Evolutionary conservation across 1,140 invertebrate species (phyloP), one percentile per base, ranked within the genome.

Genomic region (Heliconius congener): DNA sequence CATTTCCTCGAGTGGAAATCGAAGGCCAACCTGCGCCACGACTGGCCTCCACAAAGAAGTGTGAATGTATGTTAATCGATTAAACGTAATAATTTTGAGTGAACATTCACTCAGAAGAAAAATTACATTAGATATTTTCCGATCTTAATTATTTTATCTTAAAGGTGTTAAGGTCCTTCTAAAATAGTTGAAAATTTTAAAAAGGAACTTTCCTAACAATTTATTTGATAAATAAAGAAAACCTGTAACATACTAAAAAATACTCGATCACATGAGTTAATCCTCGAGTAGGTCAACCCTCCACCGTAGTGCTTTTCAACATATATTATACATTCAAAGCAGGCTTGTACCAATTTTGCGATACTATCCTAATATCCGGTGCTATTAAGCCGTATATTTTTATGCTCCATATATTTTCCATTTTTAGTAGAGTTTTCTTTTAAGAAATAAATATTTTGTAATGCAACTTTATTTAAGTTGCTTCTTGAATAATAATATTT

Each of bases 301-400:
- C 50, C 50, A 30, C 60, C n/a, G 11, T 30, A 30, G 18, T 42
- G 16, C 11, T 34, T 66, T 76, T 76, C 39, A 76, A 42, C 57
- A 46, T 66, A 42, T 23, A 66, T 60, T 76, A 66, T 66, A 66
- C 66, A 76, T 76, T 76, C 74, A 76, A 75, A 76, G 57, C 55
- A 60, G 46, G 73, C n/a, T 76, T 60, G 37, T 66, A 76, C 34
- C 74, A 66, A 76, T 66, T 8, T 27, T 6, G 39, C 50, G 74
- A 76, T 76, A 76, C 55, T 30, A 66, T 42, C 19, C 73, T 55
- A 66, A 66, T 66, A 66, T 66, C 57, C 57, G 23, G 57, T 27
- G 37, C 55, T 75, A 76, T 76, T 42, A 39, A 66, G 27, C 55
- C 37, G 37, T 76, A 57, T 76, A 74, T 50, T 52, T 66, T 66